Percentiles rank a stretch among this genome's conserved stretches.
phyloP scores from a whole-genome alignment of 2,113 vertebrate genomes.

The Struthio camelus region DNA sequence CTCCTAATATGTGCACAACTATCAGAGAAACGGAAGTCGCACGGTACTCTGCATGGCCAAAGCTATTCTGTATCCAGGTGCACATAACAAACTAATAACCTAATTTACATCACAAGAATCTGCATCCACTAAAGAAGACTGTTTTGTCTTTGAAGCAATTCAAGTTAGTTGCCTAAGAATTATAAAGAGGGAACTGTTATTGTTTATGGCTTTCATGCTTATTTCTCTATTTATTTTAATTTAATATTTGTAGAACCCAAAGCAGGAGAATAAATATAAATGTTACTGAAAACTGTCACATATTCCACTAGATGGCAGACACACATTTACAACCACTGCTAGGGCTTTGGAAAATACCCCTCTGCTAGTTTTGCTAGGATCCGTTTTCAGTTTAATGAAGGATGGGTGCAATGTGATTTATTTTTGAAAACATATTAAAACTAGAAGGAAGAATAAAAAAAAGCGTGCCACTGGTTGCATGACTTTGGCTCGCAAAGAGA shows the following conservation, averaged over 20 bases:
- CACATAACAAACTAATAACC: background rate
- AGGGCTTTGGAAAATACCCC: background rate
- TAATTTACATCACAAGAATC: background rate
- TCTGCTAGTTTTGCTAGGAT: constrained; percentile 35
- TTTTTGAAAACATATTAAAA: constrained; percentile 54
- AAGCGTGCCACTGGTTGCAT: background rate
- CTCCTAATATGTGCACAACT: background rate
- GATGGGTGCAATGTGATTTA: constrained; percentile 44
- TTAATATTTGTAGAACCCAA: background rate
- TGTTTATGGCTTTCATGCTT: background rate
- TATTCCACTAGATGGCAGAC: constrained; percentile 84
- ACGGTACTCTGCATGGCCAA: background rate
- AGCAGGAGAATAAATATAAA: constrained; percentile 13
- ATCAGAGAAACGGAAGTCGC: background rate
- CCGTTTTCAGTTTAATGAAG: constrained; percentile 66
- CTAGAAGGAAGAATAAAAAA: constrained; percentile 31
- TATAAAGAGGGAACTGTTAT: fast-evolving
- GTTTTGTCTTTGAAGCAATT: background rate
- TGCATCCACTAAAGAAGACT: background rate
- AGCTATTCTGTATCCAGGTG: background rate
- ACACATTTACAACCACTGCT: constrained; percentile 63
- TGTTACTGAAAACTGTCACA: background rate
- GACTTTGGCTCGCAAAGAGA: background rate
- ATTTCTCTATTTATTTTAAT: background rate
- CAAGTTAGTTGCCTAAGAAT: background rate